Percentiles rank a stretch among this genome's conserved stretches.
phyloP scores from a whole-genome alignment of 1,140 invertebrate genomes.

The Hylaeus anthracinus region DNA sequence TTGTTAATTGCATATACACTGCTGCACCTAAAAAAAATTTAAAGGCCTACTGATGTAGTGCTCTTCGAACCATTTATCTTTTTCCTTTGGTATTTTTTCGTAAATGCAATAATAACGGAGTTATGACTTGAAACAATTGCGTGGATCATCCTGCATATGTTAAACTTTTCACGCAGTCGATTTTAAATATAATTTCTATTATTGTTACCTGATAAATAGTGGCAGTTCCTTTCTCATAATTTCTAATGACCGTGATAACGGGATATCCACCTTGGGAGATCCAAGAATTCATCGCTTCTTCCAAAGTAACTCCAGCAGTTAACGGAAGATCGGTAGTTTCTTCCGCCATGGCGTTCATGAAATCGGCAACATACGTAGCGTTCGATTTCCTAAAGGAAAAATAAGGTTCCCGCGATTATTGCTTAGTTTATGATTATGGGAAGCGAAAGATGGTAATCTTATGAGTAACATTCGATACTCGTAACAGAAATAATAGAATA shows the following conservation, averaged over 20 bases:
- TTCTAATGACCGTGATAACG: conserved; percentile 82
- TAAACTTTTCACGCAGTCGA: no score
- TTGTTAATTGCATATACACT: no score
- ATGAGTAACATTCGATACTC: no score
- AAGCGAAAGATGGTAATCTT: neutral
- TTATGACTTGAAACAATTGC: no score
- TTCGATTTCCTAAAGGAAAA: conserved; percentile 78
- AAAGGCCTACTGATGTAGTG: no score
- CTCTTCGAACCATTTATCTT: no score
- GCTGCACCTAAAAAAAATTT: no score
- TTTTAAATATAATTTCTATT: neutral
- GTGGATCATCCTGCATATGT: no score
- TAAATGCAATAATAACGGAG: no score
- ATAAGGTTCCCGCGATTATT: neutral
- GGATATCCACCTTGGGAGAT: conserved; percentile 85
- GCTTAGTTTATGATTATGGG: no score
- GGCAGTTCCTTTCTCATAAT: conserved; percentile 79
- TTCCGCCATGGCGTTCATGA: conserved; percentile 83
- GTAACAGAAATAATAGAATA: neutral
- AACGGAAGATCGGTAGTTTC: conserved; percentile 76
- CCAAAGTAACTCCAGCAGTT: conserved; percentile 69
- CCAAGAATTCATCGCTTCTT: conserved; percentile 84
- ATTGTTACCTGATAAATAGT: conserved; percentile 78
- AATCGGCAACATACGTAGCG: conserved; percentile 83
- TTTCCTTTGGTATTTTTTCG: no score